Evolutionary conservation across 2,797 vertebrate species (phyloP).

Genomic region (Acanthornis magna): DNA sequence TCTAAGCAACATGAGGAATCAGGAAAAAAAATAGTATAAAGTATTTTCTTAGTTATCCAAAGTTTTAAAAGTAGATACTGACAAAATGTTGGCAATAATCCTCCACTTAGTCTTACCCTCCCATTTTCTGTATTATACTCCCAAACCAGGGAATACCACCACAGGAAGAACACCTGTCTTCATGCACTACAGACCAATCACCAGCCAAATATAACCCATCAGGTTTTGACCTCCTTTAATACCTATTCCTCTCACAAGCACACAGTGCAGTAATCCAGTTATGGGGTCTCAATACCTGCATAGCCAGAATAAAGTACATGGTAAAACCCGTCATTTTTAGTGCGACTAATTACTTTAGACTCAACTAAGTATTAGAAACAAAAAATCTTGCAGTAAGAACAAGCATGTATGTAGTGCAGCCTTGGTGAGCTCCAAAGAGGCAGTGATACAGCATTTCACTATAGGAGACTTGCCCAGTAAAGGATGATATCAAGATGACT

Average conservation of each 20-base stretch:
- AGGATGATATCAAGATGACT: background rate
- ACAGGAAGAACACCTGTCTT: background rate
- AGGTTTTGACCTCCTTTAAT: background rate
- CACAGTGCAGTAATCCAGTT: background rate
- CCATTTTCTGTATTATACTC: background rate
- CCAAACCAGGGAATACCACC: background rate
- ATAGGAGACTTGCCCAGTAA: background rate
- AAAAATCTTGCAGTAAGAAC: background rate
- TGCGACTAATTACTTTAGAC: background rate
- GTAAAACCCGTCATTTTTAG: background rate
- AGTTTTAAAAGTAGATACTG: background rate
- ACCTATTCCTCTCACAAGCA: background rate
- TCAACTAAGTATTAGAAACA: background rate
- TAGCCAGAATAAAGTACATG: background rate
- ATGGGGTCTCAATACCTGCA: background rate
- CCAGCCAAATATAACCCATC: background rate
- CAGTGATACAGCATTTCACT: background rate
- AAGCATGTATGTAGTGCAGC: accelerated
- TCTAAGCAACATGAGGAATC: conserved; percentile 68
- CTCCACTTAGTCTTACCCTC: background rate
- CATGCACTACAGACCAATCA: background rate
- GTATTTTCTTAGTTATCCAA: background rate
- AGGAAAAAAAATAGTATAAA: background rate
- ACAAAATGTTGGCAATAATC: background rate
- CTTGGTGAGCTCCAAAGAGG: background rate